Percentiles rank a stretch among this genome's conserved stretches.
phyloP scores from a whole-genome alignment of 2,888 invertebrate genomes.

The Lamproptera curius region DNA sequence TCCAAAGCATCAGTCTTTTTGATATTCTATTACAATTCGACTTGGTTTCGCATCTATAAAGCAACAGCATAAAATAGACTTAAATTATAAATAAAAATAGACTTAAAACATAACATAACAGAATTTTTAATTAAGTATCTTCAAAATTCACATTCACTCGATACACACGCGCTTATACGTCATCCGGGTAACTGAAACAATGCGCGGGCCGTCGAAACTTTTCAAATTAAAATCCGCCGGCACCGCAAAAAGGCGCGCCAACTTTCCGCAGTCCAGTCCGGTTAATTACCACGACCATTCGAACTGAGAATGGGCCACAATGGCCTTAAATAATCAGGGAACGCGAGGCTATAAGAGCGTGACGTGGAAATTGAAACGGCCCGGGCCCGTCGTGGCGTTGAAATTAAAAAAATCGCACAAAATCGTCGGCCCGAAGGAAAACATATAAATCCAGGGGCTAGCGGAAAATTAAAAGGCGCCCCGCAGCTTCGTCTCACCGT shows the following conservation, averaged over 20 bases:
- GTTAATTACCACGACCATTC: slow-evolving; percentile 14
- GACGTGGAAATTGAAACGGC: slow-evolving; percentile 44
- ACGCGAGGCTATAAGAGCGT: slow-evolving; percentile 26
- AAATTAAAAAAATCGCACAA: slow-evolving; percentile 69
- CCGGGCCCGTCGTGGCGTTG: slow-evolving; percentile 54
- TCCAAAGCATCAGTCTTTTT: too few species aligned
- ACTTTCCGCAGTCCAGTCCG: not conserved
- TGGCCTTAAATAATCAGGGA: slow-evolving; percentile 29
- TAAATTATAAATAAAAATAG: too few species aligned
- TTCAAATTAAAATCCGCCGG: slow-evolving; percentile 10
- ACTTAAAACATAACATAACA: too few species aligned
- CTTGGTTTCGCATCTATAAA: too few species aligned
- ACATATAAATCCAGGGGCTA: slow-evolving; percentile 70
- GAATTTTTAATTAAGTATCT: too few species aligned
- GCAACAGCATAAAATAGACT: too few species aligned
- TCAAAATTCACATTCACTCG: too few species aligned
- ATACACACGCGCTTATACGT: too few species aligned
- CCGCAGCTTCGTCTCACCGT: slow-evolving; percentile 45
- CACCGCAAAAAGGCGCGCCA: slow-evolving; percentile 9
- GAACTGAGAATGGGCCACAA: slow-evolving; percentile 12
- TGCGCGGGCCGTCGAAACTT: not conserved
- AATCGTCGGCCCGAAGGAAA: slow-evolving; percentile 66
- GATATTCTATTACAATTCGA: too few species aligned
- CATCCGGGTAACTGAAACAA: not conserved
- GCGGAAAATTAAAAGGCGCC: slow-evolving; percentile 73